Evolutionary conservation across 2,797 vertebrate genomes (phyloP).

Genomic region (Coracias cyanogaster): DNA sequence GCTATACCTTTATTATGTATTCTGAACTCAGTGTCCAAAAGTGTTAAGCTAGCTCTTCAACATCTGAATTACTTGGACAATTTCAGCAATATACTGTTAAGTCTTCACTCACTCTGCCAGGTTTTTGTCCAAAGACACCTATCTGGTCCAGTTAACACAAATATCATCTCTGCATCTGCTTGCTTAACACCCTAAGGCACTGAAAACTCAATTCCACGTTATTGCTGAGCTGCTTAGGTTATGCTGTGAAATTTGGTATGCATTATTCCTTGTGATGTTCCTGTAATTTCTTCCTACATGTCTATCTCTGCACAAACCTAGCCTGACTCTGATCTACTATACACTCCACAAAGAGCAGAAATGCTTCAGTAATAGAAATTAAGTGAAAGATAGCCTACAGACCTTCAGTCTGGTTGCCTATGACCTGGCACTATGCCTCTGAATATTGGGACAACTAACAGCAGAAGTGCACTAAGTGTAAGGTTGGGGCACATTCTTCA

Average conservation of each 20-base stretch:
- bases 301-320: neutral
- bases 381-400: neutral
- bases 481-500: neutral
- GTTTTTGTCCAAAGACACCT: neutral
- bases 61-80: neutral
- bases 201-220: neutral
- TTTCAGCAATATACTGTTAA: neutral
- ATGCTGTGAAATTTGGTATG: neutral
- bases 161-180: neutral
- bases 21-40: neutral
- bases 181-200: neutral
- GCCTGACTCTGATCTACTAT: neutral
- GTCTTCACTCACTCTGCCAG: neutral
- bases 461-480: rapidly evolving
- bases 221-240: neutral
- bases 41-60: neutral
- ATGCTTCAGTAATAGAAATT: neutral
- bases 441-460: neutral
- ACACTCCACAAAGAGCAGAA: neutral
- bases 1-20: neutral
- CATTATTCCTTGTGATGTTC: neutral
- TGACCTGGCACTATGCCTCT: neutral
- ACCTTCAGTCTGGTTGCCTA: neutral
- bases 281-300: neutral
- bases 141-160: neutral